phyloP scores from a whole-genome alignment of 2,113 vertebrate species.

The Charina bottae region DNA sequence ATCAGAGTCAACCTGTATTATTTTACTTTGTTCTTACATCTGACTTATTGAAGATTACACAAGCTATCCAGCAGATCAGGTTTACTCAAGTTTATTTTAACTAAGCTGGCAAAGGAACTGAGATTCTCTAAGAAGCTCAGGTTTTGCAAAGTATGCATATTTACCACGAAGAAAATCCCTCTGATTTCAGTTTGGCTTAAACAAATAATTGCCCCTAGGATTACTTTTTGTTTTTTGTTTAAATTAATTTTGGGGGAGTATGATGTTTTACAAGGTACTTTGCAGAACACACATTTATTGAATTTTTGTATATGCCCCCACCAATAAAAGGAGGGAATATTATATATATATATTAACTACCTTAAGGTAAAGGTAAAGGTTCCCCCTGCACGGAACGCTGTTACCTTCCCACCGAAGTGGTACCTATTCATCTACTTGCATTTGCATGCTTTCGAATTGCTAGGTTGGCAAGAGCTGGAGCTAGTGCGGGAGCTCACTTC shows the following conservation, averaged over 20 bases:
- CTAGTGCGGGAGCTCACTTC: too few species aligned
- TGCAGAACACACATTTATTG: background rate
- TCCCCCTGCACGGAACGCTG: too few species aligned
- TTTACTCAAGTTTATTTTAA: slow-evolving; percentile 5
- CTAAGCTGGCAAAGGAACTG: background rate
- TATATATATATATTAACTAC: background rate
- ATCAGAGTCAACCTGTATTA: background rate
- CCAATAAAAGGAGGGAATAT: background rate
- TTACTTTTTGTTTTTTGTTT: background rate
- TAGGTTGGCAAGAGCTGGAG: too few species aligned
- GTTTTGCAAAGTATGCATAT: background rate
- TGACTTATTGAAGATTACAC: background rate
- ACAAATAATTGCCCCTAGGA: background rate
- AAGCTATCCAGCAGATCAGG: background rate
- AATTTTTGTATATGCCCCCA: background rate
- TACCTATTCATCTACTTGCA: too few species aligned
- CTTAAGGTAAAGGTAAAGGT: too few species aligned
- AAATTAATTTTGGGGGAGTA: background rate
- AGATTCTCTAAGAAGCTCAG: background rate
- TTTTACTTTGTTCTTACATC: background rate
- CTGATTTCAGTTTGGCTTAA: background rate
- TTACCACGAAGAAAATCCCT: background rate
- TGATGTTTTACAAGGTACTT: background rate
- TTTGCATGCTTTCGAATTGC: too few species aligned
- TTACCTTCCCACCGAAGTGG: too few species aligned